Percentiles rank a stretch among this genome's conserved stretches.
These are phyloP conservation scores for Pomatorhinus ruficollis DNA, from an alignment of 2,113 vertebrate species.

Conservation along the genomic window DNA sequence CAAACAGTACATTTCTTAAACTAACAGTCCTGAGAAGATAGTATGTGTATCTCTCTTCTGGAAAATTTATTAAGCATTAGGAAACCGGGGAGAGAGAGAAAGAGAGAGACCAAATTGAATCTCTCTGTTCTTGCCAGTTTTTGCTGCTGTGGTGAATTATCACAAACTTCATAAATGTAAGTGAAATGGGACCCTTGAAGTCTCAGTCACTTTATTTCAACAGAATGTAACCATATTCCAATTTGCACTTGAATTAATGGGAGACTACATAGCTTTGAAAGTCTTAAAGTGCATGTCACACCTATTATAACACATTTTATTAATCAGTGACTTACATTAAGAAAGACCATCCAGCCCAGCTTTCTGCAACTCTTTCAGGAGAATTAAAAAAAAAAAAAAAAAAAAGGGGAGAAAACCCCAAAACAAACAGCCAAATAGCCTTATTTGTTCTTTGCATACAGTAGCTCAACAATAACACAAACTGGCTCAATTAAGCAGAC, in stretches of 20 bases:
- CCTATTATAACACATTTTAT: constrained; percentile 60
- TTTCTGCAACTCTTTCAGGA: constrained; percentile 33
- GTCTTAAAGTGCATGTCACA: constrained; percentile 52
- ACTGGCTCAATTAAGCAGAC: neutral
- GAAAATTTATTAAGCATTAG: constrained; percentile 36
- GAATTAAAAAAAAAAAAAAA: neutral
- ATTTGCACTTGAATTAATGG: constrained; percentile 48
- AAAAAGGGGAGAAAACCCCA: fast-evolving
- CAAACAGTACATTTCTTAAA: constrained; percentile 42
- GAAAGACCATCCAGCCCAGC: neutral
- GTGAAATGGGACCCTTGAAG: constrained; percentile 54
- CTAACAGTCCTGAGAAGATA: neutral
- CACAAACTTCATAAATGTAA: constrained; percentile 29
- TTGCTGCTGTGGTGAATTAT: constrained; percentile 43
- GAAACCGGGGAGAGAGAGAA: neutral
- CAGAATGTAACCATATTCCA: constrained; percentile 55
- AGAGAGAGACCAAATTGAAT: constrained; percentile 43
- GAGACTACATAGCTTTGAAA: constrained; percentile 49
- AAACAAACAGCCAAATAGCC: neutral
- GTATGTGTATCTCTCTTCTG: neutral
- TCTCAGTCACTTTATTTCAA: constrained; percentile 50
- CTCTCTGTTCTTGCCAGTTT: constrained; percentile 47
- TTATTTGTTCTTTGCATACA: neutral
- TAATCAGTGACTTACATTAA: constrained; percentile 44
- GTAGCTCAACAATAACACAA: neutral